Conservation (phyloP, 2,113 vertebrate species). For the Narcine bancroftii region DNA sequence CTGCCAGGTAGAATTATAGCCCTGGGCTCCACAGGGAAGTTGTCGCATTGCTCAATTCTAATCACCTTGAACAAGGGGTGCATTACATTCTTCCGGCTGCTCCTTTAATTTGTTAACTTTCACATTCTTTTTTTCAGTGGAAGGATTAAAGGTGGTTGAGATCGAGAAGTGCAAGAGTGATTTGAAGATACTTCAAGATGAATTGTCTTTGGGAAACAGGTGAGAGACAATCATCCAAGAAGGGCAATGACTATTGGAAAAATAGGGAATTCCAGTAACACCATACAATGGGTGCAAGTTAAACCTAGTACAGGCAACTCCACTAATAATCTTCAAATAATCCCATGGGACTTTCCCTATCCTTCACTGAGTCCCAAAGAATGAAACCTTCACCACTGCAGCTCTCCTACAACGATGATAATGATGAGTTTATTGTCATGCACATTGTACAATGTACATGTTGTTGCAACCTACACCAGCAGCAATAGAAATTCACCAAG, state of each 20-base stretch:
- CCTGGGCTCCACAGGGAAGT: no score
- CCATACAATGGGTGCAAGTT: neutral
- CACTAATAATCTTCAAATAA: neutral
- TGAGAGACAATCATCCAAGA: neutral
- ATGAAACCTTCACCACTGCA: neutral
- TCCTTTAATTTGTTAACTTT: neutral
- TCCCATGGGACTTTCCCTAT: neutral
- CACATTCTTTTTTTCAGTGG: neutral
- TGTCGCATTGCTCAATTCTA: neutral
- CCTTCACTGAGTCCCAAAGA: neutral
- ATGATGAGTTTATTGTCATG: no score
- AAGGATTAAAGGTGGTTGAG: conserved; percentile 20
- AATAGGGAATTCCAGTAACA: neutral
- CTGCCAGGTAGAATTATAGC: no score
- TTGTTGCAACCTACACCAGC: no score
- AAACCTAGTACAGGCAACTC: neutral
- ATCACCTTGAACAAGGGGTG: neutral
- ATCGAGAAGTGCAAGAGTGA: conserved; percentile 34
- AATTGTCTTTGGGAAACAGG: conserved; percentile 27
- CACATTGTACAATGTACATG: no score
- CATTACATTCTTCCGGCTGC: neutral
- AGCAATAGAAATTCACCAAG: no score
- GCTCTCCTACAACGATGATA: neutral
- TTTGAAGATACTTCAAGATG: conserved; percentile 15
- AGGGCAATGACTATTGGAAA: neutral